Evolutionary conservation across 2,888 invertebrate species (phyloP).

Genomic region (Frankliniella fusca): DNA sequence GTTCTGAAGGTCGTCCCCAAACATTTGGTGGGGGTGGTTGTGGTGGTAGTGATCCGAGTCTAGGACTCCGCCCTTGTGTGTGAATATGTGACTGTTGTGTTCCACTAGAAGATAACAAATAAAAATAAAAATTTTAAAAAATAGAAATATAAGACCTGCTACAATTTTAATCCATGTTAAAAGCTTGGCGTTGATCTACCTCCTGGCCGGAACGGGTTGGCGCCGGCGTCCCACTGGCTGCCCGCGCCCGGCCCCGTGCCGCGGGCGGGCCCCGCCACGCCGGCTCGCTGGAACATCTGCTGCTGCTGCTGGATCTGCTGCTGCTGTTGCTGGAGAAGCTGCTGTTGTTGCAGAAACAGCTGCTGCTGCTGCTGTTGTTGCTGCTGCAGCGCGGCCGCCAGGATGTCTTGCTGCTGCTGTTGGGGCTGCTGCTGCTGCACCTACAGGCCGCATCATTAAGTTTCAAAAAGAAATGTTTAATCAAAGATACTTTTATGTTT

Average conservation of each 20-base stretch:
- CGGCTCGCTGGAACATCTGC: slow-evolving; percentile 58
- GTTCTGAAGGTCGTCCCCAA: background rate
- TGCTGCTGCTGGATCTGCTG: slow-evolving; percentile 50
- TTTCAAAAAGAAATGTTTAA: too few relatives aligned
- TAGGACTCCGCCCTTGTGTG: background rate
- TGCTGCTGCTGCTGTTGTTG: slow-evolving; percentile 47
- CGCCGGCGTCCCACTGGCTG: slow-evolving; percentile 45
- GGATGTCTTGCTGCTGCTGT: slow-evolving; percentile 36
- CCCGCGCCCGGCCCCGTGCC: slow-evolving; percentile 33
- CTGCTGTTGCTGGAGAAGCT: slow-evolving; percentile 47
- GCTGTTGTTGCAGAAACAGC: slow-evolving; percentile 36
- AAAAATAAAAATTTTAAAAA: background rate
- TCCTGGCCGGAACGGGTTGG: slow-evolving; percentile 44
- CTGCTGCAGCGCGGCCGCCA: slow-evolving; percentile 46
- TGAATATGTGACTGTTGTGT: slow-evolving; percentile 11
- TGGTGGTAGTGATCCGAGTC: slow-evolving; percentile 1
- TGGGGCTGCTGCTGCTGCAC: slow-evolving; percentile 34
- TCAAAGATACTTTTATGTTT: too few relatives aligned
- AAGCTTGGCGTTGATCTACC: background rate
- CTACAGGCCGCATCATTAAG: background rate
- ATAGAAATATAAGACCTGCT: background rate
- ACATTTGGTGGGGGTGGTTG: slow-evolving; percentile 1
- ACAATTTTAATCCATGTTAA: background rate
- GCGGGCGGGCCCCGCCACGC: slow-evolving; percentile 34
- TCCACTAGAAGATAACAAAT: background rate